phyloP scores from a whole-genome alignment of 37 sponge, comb jelly and placozoan species.

The Hexactinellida sp. region DNA sequence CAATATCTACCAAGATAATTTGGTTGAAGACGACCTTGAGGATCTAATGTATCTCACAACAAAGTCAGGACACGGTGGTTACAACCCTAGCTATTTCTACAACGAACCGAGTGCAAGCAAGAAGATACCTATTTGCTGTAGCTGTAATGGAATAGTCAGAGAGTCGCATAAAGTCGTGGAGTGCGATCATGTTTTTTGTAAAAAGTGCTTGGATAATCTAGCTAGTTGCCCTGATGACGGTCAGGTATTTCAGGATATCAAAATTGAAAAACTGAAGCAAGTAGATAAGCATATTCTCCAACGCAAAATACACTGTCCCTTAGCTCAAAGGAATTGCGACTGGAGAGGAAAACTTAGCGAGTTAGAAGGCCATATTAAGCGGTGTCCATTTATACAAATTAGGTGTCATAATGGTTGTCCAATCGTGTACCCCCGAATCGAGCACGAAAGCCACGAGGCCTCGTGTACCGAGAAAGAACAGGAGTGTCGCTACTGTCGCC shows the following conservation, averaged over 20 bases:
- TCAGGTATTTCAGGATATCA: background rate
- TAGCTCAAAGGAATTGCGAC: background rate
- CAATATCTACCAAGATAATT: constrained; percentile 1
- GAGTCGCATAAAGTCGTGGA: background rate
- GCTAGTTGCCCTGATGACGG: background rate
- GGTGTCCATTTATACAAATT: background rate
- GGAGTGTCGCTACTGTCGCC: background rate
- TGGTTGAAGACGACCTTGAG: background rate
- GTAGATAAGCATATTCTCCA: background rate
- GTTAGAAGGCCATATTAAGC: background rate
- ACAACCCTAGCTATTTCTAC: background rate
- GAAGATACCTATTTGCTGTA: background rate
- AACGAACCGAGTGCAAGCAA: background rate
- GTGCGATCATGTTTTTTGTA: background rate
- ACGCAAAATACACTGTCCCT: background rate
- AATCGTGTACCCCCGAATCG: background rate
- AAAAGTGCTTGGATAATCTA: background rate
- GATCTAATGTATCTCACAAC: background rate
- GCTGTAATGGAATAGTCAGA: background rate
- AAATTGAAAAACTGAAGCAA: constrained; percentile 1
- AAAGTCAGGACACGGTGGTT: background rate
- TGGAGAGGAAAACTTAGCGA: constrained; percentile 13
- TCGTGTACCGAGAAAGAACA: background rate
- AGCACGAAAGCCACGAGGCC: background rate
- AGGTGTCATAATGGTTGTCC: background rate